Evolutionary conservation across 1,140 invertebrate genomes (phyloP).

Genomic region (Acromyrmex heyeri): DNA sequence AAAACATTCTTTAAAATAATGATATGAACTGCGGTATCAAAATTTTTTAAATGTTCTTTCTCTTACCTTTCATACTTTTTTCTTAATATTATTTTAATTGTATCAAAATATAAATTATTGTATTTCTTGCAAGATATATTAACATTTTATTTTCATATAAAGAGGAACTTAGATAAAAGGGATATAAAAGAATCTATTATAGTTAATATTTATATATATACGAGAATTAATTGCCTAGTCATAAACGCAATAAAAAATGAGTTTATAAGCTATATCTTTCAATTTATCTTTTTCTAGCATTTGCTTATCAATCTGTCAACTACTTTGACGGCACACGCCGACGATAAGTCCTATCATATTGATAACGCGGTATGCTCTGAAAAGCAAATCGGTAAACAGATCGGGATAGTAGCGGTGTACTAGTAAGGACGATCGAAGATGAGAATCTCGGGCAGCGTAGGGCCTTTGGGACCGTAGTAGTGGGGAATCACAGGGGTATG

Average conservation of each 20-base stretch:
- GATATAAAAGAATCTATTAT: background rate
- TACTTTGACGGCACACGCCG: conserved; percentile 12
- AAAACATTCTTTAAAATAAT: background rate
- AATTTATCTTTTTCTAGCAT: conserved; percentile 3
- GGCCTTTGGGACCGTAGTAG: conserved; percentile 75
- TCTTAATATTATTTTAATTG: background rate
- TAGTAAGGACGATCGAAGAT: conserved; percentile 73
- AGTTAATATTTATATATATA: background rate
- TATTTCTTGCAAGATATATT: background rate
- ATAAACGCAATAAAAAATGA: background rate
- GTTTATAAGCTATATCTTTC: background rate
- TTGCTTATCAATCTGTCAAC: conserved; percentile 28
- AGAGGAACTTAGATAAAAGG: background rate
- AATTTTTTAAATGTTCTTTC: background rate
- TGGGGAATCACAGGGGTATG: conserved; percentile 73
- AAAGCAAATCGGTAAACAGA: conserved; percentile 60
- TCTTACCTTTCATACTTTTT: background rate
- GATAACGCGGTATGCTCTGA: conserved; percentile 63
- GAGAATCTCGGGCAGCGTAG: conserved; percentile 83
- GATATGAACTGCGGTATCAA: background rate
- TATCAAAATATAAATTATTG: background rate
- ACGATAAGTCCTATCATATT: conserved; percentile 9
- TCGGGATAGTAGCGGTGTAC: conserved; percentile 26
- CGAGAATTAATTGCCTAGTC: background rate
- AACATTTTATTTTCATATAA: background rate